Evolutionary conservation across 2,888 invertebrate species (phyloP).

Genomic region (Synanthedon myopaeformis): DNA sequence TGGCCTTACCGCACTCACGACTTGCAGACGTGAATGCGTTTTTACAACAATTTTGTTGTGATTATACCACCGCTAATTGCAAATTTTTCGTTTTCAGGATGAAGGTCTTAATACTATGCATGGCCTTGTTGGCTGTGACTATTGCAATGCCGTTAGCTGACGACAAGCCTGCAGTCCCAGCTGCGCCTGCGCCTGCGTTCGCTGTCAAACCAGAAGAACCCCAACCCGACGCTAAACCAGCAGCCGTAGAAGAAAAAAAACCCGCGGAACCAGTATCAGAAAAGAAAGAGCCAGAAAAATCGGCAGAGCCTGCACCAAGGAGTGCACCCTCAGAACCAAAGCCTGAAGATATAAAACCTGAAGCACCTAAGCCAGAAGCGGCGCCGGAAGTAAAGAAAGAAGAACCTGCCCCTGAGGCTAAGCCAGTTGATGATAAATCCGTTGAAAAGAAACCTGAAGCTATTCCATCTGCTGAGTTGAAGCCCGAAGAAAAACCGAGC

Average conservation of each 20-base stretch:
- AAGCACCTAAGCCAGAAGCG: slow-evolving; percentile 17
- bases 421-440: slow-evolving; percentile 14
- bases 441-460: slow-evolving; percentile 28
- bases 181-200: slow-evolving; percentile 16
- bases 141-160: slow-evolving; percentile 74
- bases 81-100: slow-evolving; percentile 62
- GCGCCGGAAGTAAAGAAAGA: slow-evolving; percentile 7
- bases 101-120: slow-evolving; percentile 73
- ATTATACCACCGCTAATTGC: slow-evolving; percentile 35
- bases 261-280: slow-evolving; percentile 12
- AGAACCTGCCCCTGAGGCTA: slow-evolving; percentile 9
- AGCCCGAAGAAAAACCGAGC: slow-evolving; percentile 21
- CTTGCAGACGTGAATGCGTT: slow-evolving; percentile 44
- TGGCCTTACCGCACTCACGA: slow-evolving; percentile 63
- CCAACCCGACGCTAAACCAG: slow-evolving; percentile 21
- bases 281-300: slow-evolving; percentile 15
- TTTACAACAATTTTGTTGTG: slow-evolving; percentile 18
- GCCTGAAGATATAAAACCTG: slow-evolving; percentile 15
- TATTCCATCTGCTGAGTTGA: slow-evolving; percentile 19
- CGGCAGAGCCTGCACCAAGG: slow-evolving; percentile 11
- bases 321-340: slow-evolving; percentile 1
- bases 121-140: slow-evolving; percentile 69
- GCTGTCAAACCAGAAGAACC: slow-evolving; percentile 21
- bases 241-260: slow-evolving; percentile 21
- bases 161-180: slow-evolving; percentile 28